Evolutionary conservation across 1,140 invertebrate species (phyloP).

Genomic region (Plodia interpunctella): DNA sequence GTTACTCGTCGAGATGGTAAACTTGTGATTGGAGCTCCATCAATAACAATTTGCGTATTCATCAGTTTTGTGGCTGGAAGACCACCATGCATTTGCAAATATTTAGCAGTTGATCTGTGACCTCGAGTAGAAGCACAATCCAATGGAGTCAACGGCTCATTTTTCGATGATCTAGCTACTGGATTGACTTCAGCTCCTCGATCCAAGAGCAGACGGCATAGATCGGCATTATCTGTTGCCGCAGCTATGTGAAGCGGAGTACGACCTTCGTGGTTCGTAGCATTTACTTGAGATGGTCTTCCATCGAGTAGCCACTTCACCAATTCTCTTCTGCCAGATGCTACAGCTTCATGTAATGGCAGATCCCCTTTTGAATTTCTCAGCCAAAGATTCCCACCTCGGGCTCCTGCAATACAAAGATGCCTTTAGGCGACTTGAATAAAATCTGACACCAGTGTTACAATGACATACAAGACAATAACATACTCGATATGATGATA

Average conservation of each 20-base stretch:
- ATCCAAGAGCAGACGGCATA: conserved; percentile 93
- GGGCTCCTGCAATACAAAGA: conserved; percentile 80
- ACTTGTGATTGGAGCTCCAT: conserved; percentile 59
- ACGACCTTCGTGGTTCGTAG: conserved; percentile 94
- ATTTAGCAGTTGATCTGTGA: conserved; percentile 93
- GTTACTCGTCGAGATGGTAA: conserved; percentile 70
- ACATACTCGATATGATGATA: too few species aligned
- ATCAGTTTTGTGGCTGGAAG: conserved; percentile 84
- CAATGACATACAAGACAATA: too few species aligned
- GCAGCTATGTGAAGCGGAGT: conserved; percentile 96
- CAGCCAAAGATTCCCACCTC: conserved; percentile 94
- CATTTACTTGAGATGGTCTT: conserved; percentile 90
- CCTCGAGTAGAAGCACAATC: conserved; percentile 93
- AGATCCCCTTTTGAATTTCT: conserved; percentile 93
- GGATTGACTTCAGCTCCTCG: conserved; percentile 89
- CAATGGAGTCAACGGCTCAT: conserved; percentile 90
- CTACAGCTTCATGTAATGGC: conserved; percentile 96
- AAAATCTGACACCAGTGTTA: too few species aligned
- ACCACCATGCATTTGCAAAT: conserved; percentile 93
- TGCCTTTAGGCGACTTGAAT: too few species aligned
- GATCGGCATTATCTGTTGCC: conserved; percentile 94
- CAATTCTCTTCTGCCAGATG: conserved; percentile 91
- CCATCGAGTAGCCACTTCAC: conserved; percentile 91
- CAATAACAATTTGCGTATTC: conserved; percentile 69
- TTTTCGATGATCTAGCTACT: conserved; percentile 88